Evolutionary conservation across 2,888 invertebrate species (phyloP).

Genomic region (Drosophila algonquin): DNA sequence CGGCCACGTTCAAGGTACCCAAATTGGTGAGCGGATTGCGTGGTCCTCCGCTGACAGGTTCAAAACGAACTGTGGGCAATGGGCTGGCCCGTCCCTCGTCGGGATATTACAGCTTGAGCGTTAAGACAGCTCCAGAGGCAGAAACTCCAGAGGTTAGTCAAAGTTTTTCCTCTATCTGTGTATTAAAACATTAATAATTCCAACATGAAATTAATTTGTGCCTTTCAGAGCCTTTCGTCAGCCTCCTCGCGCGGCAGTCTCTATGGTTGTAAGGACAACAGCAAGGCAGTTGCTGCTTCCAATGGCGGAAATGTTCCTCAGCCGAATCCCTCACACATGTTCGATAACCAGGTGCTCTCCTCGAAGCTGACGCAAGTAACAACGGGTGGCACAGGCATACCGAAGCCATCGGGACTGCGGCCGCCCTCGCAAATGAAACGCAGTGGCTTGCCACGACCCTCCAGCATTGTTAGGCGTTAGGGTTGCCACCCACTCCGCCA

Average conservation of each 20-base stretch:
- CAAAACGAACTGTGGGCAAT: conserved; percentile 73
- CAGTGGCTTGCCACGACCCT: conserved; percentile 83
- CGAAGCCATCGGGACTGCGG: conserved; percentile 82
- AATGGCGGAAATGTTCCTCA: conserved; percentile 32
- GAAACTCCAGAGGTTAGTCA: conserved; percentile 70
- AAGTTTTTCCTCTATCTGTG: background rate
- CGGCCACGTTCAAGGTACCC: conserved; percentile 79
- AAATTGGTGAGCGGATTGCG: conserved; percentile 79
- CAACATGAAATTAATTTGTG: background rate
- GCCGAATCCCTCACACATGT: conserved; percentile 17
- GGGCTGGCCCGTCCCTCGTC: conserved; percentile 82
- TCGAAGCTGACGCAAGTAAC: conserved; percentile 75
- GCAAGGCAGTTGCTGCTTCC: conserved; percentile 19
- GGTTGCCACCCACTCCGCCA: background rate
- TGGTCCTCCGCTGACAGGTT: conserved; percentile 59
- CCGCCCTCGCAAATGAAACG: conserved; percentile 81
- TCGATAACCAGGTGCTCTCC: conserved; percentile 52
- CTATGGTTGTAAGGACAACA: conserved; percentile 58
- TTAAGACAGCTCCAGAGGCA: conserved; percentile 61
- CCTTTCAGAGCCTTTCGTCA: conserved; percentile 82
- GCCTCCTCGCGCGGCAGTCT: conserved; percentile 82
- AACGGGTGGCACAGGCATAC: conserved; percentile 79
- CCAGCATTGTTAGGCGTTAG: conserved; percentile 80
- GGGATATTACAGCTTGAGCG: conserved; percentile 82
- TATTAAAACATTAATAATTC: background rate